These are phyloP conservation scores for Mus spicilegus DNA, from an alignment of 2,113 vertebrate genomes.

Conservation along the genomic window DNA sequence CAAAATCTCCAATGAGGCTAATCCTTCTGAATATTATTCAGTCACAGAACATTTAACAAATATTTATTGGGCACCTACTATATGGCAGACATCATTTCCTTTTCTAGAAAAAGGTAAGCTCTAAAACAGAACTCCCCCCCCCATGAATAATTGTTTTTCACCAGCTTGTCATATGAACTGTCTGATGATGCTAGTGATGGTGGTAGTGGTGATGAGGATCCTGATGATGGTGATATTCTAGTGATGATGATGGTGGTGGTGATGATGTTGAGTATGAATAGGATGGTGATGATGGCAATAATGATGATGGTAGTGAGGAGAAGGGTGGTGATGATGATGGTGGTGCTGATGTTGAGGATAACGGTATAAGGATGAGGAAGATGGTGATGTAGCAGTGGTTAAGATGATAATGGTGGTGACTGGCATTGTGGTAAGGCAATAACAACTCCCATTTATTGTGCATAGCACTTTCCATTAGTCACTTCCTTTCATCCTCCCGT, in stretches of 20 bases:
- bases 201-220: background rate
- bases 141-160: background rate
- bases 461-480: background rate
- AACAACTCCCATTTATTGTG: background rate
- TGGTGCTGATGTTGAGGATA: too few species aligned
- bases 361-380: background rate
- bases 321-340: background rate
- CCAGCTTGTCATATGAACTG: background rate
- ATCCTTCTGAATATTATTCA: background rate
- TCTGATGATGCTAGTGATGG: background rate
- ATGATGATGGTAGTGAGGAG: too few species aligned
- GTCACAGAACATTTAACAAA: background rate
- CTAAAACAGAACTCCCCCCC: background rate
- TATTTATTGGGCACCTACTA: background rate
- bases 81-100: background rate
- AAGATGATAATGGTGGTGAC: too few species aligned
- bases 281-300: background rate
- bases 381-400: background rate
- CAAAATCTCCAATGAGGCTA: background rate
- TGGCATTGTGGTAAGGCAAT: background rate
- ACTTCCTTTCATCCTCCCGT: background rate
- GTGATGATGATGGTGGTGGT: background rate
- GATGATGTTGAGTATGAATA: too few species aligned
- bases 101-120: background rate
- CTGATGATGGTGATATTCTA: background rate